Evolutionary conservation across 2,888 invertebrate genomes (phyloP).

Genomic region (Herminia tarsipennalis): DNA sequence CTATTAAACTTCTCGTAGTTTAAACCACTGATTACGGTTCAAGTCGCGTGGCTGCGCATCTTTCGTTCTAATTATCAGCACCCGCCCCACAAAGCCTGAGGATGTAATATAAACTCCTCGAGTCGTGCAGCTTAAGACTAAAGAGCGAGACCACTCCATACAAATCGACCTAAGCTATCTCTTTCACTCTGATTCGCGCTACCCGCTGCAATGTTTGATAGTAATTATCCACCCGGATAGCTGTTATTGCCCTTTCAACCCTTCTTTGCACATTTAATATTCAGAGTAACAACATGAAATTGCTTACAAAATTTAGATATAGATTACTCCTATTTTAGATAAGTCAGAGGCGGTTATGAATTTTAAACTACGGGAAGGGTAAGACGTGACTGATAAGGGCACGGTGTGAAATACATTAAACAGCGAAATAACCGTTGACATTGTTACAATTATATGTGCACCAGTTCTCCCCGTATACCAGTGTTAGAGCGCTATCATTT

Average conservation of each 20-base stretch:
- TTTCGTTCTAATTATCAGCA: slow-evolving; percentile 80
- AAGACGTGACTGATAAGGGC: slow-evolving; percentile 52
- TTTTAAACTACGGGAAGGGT: slow-evolving; percentile 39
- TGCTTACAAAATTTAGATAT: slow-evolving; percentile 50
- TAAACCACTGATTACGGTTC: slow-evolving; percentile 60
- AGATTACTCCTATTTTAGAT: slow-evolving; percentile 41
- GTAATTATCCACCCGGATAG: slow-evolving; percentile 54
- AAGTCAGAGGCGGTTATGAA: slow-evolving; percentile 30
- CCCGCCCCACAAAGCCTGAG: slow-evolving; percentile 65
- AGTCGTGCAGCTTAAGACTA: slow-evolving; percentile 56
- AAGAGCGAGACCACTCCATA: slow-evolving; percentile 44
- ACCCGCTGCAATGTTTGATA: slow-evolving; percentile 52
- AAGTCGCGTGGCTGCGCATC: slow-evolving; percentile 80
- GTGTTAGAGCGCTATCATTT: slow-evolving; percentile 68
- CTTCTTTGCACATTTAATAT: slow-evolving; percentile 63
- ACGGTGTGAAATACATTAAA: slow-evolving; percentile 39
- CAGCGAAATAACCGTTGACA: slow-evolving; percentile 54
- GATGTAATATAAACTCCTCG: slow-evolving; percentile 60
- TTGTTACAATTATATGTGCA: slow-evolving; percentile 53
- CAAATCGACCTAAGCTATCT: slow-evolving; percentile 35
- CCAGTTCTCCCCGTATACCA: slow-evolving; percentile 64
- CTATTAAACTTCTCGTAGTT: slow-evolving; percentile 47
- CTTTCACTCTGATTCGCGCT: slow-evolving; percentile 36
- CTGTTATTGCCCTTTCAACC: slow-evolving; percentile 63
- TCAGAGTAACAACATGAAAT: slow-evolving; percentile 57